A percentile compares a stretch with the other conserved stretches of the same genome.
phyloP scores from a whole-genome alignment of 2,113 vertebrate genomes.

The Channa maculata region DNA sequence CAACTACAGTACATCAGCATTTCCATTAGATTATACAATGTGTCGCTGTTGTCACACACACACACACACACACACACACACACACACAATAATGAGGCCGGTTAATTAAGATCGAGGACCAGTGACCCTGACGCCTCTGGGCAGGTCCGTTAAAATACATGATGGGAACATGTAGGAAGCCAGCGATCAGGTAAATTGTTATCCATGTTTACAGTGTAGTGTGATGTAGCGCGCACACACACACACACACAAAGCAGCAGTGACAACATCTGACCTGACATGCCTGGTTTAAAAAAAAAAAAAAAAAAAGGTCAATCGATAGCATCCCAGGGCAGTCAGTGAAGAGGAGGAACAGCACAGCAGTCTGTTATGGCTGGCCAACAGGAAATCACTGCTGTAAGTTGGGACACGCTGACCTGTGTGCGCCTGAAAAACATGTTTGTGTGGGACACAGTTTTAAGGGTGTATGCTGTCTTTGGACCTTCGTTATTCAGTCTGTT shows the following conservation, averaged over 20 bases:
- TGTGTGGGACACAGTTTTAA: slow-evolving; percentile 33
- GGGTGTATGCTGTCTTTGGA: slow-evolving; percentile 22
- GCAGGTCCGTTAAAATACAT: slow-evolving; percentile 17
- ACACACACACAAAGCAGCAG: background rate
- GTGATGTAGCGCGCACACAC: background rate
- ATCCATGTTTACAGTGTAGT: background rate
- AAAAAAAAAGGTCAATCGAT: slow-evolving; percentile 58
- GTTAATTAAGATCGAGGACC: background rate
- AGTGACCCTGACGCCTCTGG: background rate
- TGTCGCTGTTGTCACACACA: slow-evolving; percentile 1
- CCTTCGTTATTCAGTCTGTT: slow-evolving; percentile 11
- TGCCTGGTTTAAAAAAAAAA: background rate
- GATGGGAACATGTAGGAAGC: slow-evolving; percentile 25
- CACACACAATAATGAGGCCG: too few relatives aligned
- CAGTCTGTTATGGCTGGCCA: slow-evolving; percentile 61
- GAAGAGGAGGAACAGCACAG: slow-evolving; percentile 14
- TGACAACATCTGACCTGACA: slow-evolving; percentile 29
- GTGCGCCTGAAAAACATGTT: slow-evolving; percentile 57
- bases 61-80: too few relatives aligned
- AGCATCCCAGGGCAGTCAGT: slow-evolving; percentile 4
- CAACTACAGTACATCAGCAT: background rate
- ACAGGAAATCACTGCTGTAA: slow-evolving; percentile 42
- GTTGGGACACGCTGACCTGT: slow-evolving; percentile 33
- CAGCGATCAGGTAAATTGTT: slow-evolving; percentile 19
- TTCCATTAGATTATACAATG: background rate